Evolutionary conservation across 2,113 vertebrate genomes (phyloP).

Genomic region (Dinomys branickii): DNA sequence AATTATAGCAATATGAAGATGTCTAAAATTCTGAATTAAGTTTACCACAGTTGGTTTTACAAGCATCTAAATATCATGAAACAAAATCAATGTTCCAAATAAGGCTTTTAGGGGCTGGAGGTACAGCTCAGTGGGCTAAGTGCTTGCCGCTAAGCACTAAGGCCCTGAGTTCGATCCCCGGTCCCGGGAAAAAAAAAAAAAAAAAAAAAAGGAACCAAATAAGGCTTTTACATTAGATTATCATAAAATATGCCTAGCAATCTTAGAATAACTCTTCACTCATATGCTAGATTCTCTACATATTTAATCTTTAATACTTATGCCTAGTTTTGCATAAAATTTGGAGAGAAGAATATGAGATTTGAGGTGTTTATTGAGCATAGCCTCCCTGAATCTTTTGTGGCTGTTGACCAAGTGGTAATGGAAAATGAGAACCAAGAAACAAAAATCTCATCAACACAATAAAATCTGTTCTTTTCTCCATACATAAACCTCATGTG

Average conservation of each 20-base stretch:
- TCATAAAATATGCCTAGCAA: neutral
- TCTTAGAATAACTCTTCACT: neutral
- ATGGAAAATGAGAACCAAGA: slow-evolving; percentile 59
- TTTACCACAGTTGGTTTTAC: neutral
- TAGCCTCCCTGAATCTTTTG: slow-evolving; percentile 55
- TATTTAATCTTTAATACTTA: slow-evolving; percentile 78
- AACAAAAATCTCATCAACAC: slow-evolving; percentile 64
- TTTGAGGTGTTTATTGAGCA: slow-evolving; percentile 68
- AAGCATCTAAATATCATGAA: neutral
- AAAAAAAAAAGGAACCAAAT: no score
- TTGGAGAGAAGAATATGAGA: slow-evolving; percentile 57
- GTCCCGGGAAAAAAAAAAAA: no score
- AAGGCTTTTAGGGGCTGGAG: no score
- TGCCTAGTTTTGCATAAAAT: slow-evolving; percentile 73
- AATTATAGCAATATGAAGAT: neutral
- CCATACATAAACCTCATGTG: slow-evolving; percentile 52
- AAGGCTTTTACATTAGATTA: neutral
- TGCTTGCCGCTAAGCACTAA: no score
- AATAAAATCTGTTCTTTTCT: slow-evolving; percentile 63
- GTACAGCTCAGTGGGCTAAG: no score
- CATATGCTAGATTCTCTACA: slow-evolving; percentile 34
- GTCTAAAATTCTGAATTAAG: slow-evolving; percentile 31
- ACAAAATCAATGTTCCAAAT: neutral
- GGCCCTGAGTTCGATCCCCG: no score
- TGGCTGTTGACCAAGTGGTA: slow-evolving; percentile 54